Evolutionary conservation across 2,888 invertebrate species (phyloP).

Genomic region (Sarcophaga variegata): DNA sequence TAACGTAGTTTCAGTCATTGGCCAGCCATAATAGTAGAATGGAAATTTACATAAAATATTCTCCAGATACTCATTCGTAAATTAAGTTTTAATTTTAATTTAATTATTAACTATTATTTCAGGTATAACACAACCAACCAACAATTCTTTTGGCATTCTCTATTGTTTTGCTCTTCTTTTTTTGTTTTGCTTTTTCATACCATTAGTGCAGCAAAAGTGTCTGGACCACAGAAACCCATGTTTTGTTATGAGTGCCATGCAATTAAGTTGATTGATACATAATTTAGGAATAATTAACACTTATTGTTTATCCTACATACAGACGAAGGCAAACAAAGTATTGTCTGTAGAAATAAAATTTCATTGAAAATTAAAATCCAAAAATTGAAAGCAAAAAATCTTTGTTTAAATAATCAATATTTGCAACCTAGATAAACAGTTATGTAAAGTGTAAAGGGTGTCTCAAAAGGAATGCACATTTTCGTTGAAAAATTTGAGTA

Average conservation of each 20-base stretch:
- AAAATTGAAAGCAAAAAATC: neutral
- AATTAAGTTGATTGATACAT: constrained; percentile 19
- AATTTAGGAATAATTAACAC: constrained; percentile 56
- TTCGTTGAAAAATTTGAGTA: too few relatives aligned
- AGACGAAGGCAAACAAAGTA: neutral
- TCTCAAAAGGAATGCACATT: too few relatives aligned
- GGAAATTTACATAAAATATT: neutral
- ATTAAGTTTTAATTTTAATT: constrained; percentile 37
- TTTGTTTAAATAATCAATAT: too few relatives aligned
- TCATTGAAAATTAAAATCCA: neutral
- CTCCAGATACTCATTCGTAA: constrained; percentile 2
- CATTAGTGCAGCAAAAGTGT: constrained; percentile 8
- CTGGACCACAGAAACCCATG: constrained; percentile 15
- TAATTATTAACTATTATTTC: constrained; percentile 36
- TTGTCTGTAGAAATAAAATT: constrained; percentile 19
- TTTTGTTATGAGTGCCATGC: neutral
- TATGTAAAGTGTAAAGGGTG: too few relatives aligned
- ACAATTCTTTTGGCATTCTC: neutral
- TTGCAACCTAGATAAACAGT: too few relatives aligned
- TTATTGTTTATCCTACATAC: constrained; percentile 37
- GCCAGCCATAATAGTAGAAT: neutral
- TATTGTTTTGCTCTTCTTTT: neutral
- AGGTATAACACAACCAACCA: neutral
- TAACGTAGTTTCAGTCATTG: neutral
- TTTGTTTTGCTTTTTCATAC: neutral